Conservation (phyloP, 2,888 invertebrate species). For the Anarsia innoxiella region DNA sequence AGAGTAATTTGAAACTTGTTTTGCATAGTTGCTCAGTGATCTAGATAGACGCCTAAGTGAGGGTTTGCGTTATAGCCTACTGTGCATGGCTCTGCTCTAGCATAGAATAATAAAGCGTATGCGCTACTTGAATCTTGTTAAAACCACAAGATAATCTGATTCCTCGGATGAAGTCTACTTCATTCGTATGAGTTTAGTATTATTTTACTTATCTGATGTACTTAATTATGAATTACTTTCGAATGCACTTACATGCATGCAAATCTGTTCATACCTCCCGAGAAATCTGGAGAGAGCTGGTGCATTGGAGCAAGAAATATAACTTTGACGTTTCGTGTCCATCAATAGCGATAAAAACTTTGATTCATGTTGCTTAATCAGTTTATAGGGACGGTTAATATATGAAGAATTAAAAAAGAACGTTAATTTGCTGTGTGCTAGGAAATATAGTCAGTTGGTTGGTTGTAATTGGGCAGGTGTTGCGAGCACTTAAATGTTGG, state of each 20-base stretch:
- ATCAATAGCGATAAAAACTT: conserved; percentile 35
- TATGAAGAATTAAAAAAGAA: no score
- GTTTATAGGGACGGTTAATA: neutral
- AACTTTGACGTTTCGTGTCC: conserved; percentile 30
- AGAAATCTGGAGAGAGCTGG: conserved; percentile 63
- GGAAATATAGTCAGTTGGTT: no score
- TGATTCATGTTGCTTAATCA: neutral
- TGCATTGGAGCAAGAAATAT: conserved; percentile 41
- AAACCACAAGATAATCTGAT: conserved; percentile 18
- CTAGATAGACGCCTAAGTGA: conserved; percentile 23
- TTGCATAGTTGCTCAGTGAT: conserved; percentile 34
- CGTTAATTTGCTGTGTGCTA: neutral
- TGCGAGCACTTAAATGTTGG: no score
- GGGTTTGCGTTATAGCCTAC: neutral
- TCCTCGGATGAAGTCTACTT: conserved; percentile 15
- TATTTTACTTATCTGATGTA: conserved; percentile 47
- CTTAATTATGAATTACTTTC: conserved; percentile 47
- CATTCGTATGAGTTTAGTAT: conserved; percentile 29
- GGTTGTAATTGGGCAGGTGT: no score
- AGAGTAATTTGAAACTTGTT: conserved; percentile 27
- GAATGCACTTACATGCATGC: conserved; percentile 47
- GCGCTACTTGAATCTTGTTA: no score
- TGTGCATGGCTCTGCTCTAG: neutral
- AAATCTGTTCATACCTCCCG: conserved; percentile 58
- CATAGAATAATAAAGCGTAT: neutral